Evolutionary conservation across 2,888 invertebrate genomes (phyloP).

Genomic region (Blastobasis adustella): DNA sequence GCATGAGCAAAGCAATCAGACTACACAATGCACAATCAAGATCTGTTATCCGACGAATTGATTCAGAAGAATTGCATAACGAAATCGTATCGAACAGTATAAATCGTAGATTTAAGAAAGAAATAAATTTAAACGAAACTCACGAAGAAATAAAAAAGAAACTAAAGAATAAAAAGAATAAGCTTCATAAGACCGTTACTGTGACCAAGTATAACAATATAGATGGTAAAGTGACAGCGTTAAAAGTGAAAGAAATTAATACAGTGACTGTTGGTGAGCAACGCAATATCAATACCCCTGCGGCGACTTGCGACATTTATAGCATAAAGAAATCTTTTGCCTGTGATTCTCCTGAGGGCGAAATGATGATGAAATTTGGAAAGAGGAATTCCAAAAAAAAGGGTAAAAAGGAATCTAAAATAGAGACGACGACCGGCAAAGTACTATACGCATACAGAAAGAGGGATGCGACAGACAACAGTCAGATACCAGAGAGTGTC

Average conservation of each 20-base stretch:
- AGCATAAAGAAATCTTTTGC: constrained; percentile 38
- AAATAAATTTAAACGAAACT: constrained; percentile 6
- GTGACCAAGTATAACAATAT: constrained; percentile 41
- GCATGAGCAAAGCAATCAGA: constrained; percentile 42
- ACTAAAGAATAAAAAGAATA: constrained; percentile 23
- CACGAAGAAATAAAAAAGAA: constrained; percentile 14
- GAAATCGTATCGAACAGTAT: constrained; percentile 21
- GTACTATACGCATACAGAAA: constrained; percentile 22
- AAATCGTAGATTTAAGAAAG: constrained; percentile 25
- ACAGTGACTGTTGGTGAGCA: constrained; percentile 12
- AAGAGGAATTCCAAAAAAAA: constrained; percentile 34
- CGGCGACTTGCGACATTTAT: constrained; percentile 37
- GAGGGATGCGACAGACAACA: constrained; percentile 33
- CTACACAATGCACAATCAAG: constrained; percentile 21
- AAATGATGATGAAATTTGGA: constrained; percentile 25
- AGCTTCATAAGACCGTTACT: constrained; percentile 23
- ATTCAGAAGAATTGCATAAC: constrained; percentile 21
- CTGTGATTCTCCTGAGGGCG: constrained; percentile 39
- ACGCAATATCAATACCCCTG: constrained; percentile 12
- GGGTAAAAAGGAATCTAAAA: constrained; percentile 27
- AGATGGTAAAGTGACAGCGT: constrained; percentile 38
- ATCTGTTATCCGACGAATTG: constrained; percentile 12
- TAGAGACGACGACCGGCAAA: constrained; percentile 10
- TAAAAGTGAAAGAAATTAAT: constrained; percentile 44
- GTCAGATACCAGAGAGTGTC: constrained; percentile 38